Conservation (phyloP, 2,113 vertebrate species). For the Dendrocopos noguchii region DNA sequence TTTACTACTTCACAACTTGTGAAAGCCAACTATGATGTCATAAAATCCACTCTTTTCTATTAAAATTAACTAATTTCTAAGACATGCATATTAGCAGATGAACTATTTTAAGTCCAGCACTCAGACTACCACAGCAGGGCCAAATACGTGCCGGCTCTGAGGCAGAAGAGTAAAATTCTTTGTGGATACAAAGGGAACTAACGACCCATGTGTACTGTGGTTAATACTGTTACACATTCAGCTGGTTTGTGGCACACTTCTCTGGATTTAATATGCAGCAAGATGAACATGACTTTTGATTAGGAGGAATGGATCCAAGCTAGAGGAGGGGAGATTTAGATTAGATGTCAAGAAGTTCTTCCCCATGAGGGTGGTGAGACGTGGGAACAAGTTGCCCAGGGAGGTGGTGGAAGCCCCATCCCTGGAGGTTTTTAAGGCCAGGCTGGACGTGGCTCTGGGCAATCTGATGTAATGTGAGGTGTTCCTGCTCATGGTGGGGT, state of each 20-base stretch:
- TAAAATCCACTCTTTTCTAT: background rate
- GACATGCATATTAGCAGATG: background rate
- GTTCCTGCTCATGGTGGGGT: too few species aligned
- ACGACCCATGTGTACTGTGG: background rate
- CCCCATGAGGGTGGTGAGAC: too few species aligned
- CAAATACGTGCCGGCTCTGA: background rate
- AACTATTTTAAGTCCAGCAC: background rate
- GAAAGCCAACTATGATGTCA: background rate
- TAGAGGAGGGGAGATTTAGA: too few species aligned
- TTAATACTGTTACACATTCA: conserved; percentile 20
- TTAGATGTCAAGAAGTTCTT: too few species aligned
- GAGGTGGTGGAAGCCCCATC: too few species aligned
- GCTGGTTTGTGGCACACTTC: background rate
- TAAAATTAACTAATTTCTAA: background rate
- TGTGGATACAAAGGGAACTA: background rate
- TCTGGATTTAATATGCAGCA: background rate
- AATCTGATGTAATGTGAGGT: too few species aligned
- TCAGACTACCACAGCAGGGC: background rate
- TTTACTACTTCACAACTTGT: background rate
- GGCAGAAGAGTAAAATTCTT: background rate
- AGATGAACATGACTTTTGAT: background rate
- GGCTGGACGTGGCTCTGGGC: too few species aligned
- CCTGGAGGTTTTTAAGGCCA: too few species aligned
- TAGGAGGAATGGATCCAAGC: too few species aligned
- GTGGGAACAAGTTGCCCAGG: too few species aligned